Base-by-base conservation (phyloP, 2,113 vertebrate species). In the Struthidea cinerea region DNA sequence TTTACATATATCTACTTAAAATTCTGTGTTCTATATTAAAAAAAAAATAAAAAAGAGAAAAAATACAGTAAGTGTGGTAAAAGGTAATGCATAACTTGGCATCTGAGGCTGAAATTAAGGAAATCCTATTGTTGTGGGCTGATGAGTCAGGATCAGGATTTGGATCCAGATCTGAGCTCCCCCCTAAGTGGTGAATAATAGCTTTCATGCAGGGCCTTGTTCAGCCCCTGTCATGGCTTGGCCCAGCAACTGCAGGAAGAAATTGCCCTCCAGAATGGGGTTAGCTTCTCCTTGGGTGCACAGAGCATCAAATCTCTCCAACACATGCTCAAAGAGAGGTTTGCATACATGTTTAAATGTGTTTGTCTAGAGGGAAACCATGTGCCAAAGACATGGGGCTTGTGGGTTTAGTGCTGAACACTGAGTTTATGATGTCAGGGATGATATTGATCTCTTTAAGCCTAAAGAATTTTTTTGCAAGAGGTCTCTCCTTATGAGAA, bases 1-100 rank as follows among this genome's bases (percentile, higher is more conserved):
- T 82, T 87, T 83, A 69, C 28, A 65, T 86, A 74, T 35, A 90
- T 50, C 55, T 84, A 70, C 87, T 92, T 90, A 84, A 90, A 93
- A 90, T 80, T 90, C 46, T 59, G 7, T 80, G 27, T 55, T 93
- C 59, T 61, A 35, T 33, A 73, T 27, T 11, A 3, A 30, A 57
- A 84, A 59, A 75, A 50, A 68, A 50, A 53, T 23, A 6, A 50
- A 53, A 53, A 53, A 14, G 5, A 14, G 3, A 33, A 20, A 77
- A 53, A 77, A 63, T 46, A 39, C 23, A 77, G 16, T 16, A 80
- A 44, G 5, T 63, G n/a, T 33, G 15, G 27, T 59, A 33, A 86
- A 73, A 92, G 24, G 21, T 59, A 83, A 80, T 39, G 13, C 13
- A 27, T 57, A 84, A 70, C 14, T 33, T 56, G 75, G 42, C 73